Evolutionary conservation across 2,888 invertebrate species (phyloP).

Genomic region (Drosophila kambysellisi): DNA sequence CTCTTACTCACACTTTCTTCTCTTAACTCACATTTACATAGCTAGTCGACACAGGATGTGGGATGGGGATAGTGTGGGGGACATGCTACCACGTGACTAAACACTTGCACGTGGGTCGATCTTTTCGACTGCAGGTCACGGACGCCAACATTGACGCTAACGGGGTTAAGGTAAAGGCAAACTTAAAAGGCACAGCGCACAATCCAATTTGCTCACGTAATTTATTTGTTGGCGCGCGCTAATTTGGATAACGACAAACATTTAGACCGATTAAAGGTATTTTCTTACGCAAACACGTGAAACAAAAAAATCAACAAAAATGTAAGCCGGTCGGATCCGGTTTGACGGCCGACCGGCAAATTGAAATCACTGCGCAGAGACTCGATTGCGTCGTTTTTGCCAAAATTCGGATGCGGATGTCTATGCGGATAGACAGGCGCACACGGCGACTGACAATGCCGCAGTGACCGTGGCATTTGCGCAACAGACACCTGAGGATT

Average conservation of each 20-base stretch:
- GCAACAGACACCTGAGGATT: constrained; percentile 75
- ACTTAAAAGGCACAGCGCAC: constrained; percentile 17
- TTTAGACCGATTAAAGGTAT: constrained; percentile 47
- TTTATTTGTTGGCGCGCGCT: constrained; percentile 60
- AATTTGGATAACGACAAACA: constrained; percentile 55
- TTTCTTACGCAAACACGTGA: constrained; percentile 44
- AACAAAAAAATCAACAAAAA: background rate
- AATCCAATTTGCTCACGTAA: constrained; percentile 69
- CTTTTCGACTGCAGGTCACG: constrained; percentile 64
- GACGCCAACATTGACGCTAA: constrained; percentile 39
- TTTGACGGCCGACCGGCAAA: constrained; percentile 24
- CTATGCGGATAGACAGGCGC: constrained; percentile 59
- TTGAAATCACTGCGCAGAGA: constrained; percentile 8
- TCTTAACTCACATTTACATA: constrained; percentile 18
- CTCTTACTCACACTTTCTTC: constrained; percentile 16
- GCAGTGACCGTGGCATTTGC: constrained; percentile 64
- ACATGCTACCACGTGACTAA: constrained; percentile 50
- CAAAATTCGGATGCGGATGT: constrained; percentile 21
- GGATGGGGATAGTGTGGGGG: background rate
- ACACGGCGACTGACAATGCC: constrained; percentile 60
- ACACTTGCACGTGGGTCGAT: constrained; percentile 45
- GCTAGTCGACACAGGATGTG: constrained; percentile 2
- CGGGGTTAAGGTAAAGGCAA: constrained; percentile 3
- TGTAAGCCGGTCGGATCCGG: constrained; percentile 6
- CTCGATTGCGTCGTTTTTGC: constrained; percentile 6